Evolutionary conservation across 2,888 invertebrate species (phyloP), one percentile per base, ranked within the genome.

Genomic region (Epiblema foenella): DNA sequence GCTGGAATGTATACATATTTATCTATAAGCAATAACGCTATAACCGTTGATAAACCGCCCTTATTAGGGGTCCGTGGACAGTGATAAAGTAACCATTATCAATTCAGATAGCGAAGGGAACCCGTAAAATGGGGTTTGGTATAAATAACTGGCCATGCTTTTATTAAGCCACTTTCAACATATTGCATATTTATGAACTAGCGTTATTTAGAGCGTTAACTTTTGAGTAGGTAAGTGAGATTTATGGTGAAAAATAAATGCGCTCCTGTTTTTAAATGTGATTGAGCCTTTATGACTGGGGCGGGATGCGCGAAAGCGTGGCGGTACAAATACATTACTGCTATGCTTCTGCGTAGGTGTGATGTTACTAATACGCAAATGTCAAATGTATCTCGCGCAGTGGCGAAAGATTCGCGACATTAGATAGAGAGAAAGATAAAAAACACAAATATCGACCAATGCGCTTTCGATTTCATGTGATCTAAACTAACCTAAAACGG

Each of bases 41-140:
- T 56, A 33, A 3, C 62, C 20, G 64, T 51, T 66, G 65, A 70
- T 42, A 54, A 42, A 70, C 12, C 18, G 59, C 24, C 42, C 59
- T 66, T 59, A 67, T 60, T 71, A 67, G 66, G 62, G 37, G 12
- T 24, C 66, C 70, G 49, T 62, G 54, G 71, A 70, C 66, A 71
- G 62, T 71, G 71, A 71, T 71, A 71, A 71, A 71, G 71, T 67
- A 57, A 62, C 71, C 66, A 71, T 71, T 67, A 67, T 71, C 66
- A 71, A 71, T 71, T 71, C 42, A 37, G 51, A 62, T 62, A 46
- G 49, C 60, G 62, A 20, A 4, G 65, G 42, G 29, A 37, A n/a
- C 71, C 70, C 71, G 56, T 71, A 71, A 71, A 71, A 49, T 70
- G 56, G 46, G 54, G 60, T 71, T 56, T 37, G 60, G 20, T 60